Percentiles rank a stretch among this genome's conserved stretches.
These are phyloP conservation scores for Delia radicum DNA, from an alignment of 1,140 invertebrate species.

Conservation along the genomic window DNA sequence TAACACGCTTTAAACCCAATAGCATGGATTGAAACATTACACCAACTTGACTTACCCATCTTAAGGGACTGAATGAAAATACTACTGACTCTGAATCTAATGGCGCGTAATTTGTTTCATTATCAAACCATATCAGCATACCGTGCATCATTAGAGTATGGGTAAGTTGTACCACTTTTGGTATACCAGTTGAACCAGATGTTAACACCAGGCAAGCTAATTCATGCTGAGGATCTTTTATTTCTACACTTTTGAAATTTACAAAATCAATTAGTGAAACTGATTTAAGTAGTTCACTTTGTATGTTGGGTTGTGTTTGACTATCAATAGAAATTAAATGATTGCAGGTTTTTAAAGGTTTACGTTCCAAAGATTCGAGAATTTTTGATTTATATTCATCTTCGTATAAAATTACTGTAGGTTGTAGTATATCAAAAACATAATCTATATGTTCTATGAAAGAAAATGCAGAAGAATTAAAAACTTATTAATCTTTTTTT, in stretches of 20 bases:
- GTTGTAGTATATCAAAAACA: neutral
- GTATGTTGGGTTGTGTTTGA: neutral
- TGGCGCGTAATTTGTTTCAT: neutral
- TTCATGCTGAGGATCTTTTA: neutral
- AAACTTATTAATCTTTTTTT: no score
- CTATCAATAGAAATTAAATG: neutral
- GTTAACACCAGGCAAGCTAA: neutral
- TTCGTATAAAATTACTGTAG: conserved; percentile 9
- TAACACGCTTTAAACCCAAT: neutral
- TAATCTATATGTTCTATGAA: neutral
- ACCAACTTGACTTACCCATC: conserved; percentile 3
- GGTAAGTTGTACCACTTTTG: conserved; percentile 7
- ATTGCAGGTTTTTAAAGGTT: neutral
- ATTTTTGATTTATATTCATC: neutral
- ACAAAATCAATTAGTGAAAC: neutral
- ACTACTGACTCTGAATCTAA: neutral
- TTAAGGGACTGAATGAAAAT: conserved; percentile 9
- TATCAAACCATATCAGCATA: neutral
- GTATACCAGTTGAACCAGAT: conserved; percentile 22
- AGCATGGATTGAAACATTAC: conserved; percentile 15
- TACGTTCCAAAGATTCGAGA: neutral
- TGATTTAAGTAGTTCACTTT: neutral
- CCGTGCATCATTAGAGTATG: conserved; percentile 16
- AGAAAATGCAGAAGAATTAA: no score
- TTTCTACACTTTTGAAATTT: neutral